Conservation (phyloP, 1,140 invertebrate species). For the Bombus pascuorum region DNA sequence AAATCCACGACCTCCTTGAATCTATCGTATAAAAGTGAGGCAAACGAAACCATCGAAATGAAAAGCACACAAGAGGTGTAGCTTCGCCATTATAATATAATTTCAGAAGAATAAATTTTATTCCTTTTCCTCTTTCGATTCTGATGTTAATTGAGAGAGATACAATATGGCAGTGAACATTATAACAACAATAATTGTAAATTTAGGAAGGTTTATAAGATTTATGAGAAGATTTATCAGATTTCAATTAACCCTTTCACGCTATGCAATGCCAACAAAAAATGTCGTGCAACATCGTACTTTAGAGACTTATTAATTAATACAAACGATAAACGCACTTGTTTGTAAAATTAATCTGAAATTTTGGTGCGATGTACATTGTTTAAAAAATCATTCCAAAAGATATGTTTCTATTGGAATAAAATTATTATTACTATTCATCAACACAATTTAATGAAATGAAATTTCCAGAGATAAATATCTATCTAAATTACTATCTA, state of each 20-base stretch:
- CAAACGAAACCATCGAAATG: neutral
- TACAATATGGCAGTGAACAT: slow-evolving; percentile 12
- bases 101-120: neutral
- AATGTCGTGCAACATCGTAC: neutral
- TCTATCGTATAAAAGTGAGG: neutral
- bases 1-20: neutral
- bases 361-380: neutral
- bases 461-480: neutral
- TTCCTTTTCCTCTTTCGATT: neutral
- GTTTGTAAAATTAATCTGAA: neutral
- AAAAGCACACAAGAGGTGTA: neutral
- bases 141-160: neutral
- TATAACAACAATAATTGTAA: neutral
- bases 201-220: neutral
- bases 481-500: neutral
- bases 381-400: neutral
- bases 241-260: neutral
- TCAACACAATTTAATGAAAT: neutral
- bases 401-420: neutral
- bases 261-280: neutral
- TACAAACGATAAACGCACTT: neutral
- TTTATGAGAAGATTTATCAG: neutral
- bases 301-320: neutral
- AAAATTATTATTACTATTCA: neutral
- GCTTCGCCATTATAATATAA: neutral